Evolutionary conservation across 2,113 vertebrate species (phyloP), one percentile per base, ranked within the genome.

Genomic region (Centrocercus urophasianus): DNA sequence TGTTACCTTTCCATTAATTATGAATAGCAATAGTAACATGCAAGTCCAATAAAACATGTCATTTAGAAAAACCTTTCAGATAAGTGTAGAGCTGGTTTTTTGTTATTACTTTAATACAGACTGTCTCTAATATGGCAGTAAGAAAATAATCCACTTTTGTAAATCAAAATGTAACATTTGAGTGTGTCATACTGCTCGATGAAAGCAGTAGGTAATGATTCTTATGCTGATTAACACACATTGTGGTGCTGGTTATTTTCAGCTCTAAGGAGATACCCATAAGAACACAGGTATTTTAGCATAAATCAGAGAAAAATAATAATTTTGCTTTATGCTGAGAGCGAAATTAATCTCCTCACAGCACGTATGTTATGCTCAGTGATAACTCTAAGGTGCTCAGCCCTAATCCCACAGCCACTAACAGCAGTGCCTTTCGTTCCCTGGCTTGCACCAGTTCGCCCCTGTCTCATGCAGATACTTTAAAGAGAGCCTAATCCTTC

Each of bases 1-100:
- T 16, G 4, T 5, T 78, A 52, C 47, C 52, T 81, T 90, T 86
- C 50, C 69, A 95, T 95, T 92, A 95, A 92, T 96, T 92, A 94
- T 92, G 47, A 81, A 94, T 81, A 86, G 13, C 38, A 83, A 74
- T 67, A 90, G 77, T 88, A 80, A 60, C 56, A 70, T 47, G 28
- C 40, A 60, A 60, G 22, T 59, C 45, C 3, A 85, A 73, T 43
- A 72, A 80, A 34, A 34, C 16, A 30, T 60, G n/a, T 2, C 0
- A 78, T 77, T 91, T 75, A 42, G 32, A 96, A 88, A 77, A 13
- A 7, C 66, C 21, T 77, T 89, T 57, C 32, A 77, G 24, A 9
- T 13, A 90, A 59, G 17, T 5, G 8, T 38, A 71, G 28, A 57
- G 14, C 12, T 3, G 66, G 47, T 56, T 78, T 77, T 47, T 36